These are phyloP conservation scores for Aphodius granarius DNA, from an alignment of 2,888 invertebrate species.

Conservation along the genomic window DNA sequence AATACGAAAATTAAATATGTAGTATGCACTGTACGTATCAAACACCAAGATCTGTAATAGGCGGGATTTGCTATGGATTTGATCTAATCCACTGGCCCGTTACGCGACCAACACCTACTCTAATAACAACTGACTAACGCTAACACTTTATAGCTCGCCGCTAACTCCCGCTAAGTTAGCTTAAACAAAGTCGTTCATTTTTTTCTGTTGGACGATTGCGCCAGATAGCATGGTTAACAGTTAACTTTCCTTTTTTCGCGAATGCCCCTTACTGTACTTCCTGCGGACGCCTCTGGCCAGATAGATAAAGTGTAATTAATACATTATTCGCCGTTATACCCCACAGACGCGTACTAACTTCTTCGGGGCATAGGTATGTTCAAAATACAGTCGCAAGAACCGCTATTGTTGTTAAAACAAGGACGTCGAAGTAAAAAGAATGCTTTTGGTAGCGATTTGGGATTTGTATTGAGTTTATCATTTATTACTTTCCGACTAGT, in stretches of 20 bases:
- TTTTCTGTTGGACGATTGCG: neutral
- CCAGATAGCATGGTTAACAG: neutral
- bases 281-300: neutral
- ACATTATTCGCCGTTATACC: neutral
- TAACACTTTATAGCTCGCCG: neutral
- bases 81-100: neutral
- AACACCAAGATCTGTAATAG: neutral
- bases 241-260: neutral
- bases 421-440: too few species aligned
- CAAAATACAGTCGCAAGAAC: neutral
- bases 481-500: too few species aligned
- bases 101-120: neutral
- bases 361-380: neutral
- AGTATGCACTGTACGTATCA: neutral
- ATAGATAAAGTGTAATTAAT: neutral
- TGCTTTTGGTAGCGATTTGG: too few species aligned
- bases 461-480: too few species aligned
- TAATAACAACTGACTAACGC: neutral
- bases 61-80: neutral
- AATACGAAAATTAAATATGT: too few species aligned
- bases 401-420: neutral
- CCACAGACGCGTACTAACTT: neutral
- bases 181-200: neutral
- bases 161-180: neutral
- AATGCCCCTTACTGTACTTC: neutral